Evolutionary conservation across 2,113 vertebrate species (phyloP), one percentile per base, ranked within the genome.

Genomic region (Erythrocercus mccallii): DNA sequence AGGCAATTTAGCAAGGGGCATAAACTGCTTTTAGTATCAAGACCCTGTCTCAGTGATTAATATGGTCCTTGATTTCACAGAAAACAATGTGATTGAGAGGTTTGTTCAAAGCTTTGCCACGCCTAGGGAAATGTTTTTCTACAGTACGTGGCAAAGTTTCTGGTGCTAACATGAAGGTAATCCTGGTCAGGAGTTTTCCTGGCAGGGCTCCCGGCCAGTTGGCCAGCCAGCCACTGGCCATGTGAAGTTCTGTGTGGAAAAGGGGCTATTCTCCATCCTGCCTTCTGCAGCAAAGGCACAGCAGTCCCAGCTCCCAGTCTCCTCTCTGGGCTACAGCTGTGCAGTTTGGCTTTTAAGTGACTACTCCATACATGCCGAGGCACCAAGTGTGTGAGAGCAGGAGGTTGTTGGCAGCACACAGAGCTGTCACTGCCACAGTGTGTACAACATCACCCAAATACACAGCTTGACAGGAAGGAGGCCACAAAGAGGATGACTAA

Each of bases 61-160:
- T 35, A 6, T 1, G 28, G 37, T 54, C 50, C 54, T 85, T 77
- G 68, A 51, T 4, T 70, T 35, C 40, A n/a, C 38, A 44, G 50
- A 44, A 81, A 80, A 85, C 72, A 64, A 33, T 5, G 35, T 33
- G 33, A 81, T 91, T 90, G 37, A 72, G 86, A 69, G 7, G 37
- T 72, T 73, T 70, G 35, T 78, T 92, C 88, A 83, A 30, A 89
- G 73, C n/a, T 76, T 73, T 82, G 90, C 86, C 83, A 76, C 66
- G 0, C 95, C 94, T 95, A 35, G 5, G 66, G 81, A 93, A 95
- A 92, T 91, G 87, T 62, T 85, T 95, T 91, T 35, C 48, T 28
- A 5, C 10, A 22, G 57, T 76, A 95, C 33, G 62, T 94, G 90
- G 94, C 94, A 82, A 30, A 33, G 44, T 22, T 73, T 54, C 71